Base-by-base conservation (phyloP, 2,797 vertebrate species). In the Lutjanus argentimaculatus region DNA sequence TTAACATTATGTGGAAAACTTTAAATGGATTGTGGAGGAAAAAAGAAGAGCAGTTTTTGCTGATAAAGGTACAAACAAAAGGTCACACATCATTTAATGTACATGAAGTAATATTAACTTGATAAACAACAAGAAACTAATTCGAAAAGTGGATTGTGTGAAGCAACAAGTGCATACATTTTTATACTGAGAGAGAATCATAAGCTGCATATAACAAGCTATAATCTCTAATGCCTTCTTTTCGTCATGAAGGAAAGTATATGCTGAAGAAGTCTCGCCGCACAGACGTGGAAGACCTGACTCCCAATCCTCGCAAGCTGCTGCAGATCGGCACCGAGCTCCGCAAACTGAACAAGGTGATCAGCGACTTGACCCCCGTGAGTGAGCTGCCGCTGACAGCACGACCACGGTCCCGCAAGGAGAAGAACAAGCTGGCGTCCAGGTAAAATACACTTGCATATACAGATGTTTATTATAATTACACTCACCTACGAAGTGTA, bases 351-450 rank as follows among this genome's bases (percentile, higher is more conserved):
- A 99, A 99, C 92, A 99, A 99, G 92, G 98, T 99, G 91, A 99
- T 99, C 90, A 98, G 98, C 69, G 99, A 99, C 92, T 91, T 99
- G 94, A 99, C 98, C 0, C 99, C 99, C 0, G 99, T 99, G 86
- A 99, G 98, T 58, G 99, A 99, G 91, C 97, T 99, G 68, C 99
- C 99, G 7, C 93, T 98, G 88, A 99, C 97, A 4, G 99, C 98
- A 51, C 95, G 99, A 13, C 98, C 98, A 0, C 96, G 98, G 68
- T 99, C 98, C 67, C 97, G 99, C 88, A 99, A 99, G 92, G 99
- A 99, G 91, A 99, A 99, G 90, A 99, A 99, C 94, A 99, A 99
- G 90, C 90, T 99, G 90, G 99, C 99, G 13, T 99, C 99, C 92
- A 98, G 99, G 99, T 99, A 95, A 82, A 64, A 42, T 19, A 7